These are phyloP conservation scores for Ophion slaviceki DNA, from an alignment of 2,888 invertebrate genomes.

Conservation along the genomic window DNA sequence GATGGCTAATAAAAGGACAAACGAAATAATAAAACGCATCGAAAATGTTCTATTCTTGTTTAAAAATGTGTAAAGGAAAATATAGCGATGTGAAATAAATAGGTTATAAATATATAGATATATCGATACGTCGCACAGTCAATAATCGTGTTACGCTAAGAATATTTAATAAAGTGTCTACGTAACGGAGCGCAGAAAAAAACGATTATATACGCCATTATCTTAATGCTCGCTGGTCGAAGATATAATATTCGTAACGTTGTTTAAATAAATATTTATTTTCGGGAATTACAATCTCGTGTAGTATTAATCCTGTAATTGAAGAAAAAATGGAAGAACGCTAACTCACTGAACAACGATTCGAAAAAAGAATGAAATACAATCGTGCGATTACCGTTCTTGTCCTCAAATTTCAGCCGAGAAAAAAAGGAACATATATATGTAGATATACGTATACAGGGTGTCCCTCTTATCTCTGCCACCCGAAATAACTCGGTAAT, in stretches of 20 bases:
- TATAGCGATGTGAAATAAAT: conserved; percentile 6
- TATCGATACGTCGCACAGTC: conserved; percentile 52
- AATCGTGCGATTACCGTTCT: conserved; percentile 43
- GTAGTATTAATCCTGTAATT: conserved; percentile 53
- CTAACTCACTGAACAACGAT: conserved; percentile 26
- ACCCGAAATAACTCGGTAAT: too few relatives aligned
- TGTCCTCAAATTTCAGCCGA: conserved; percentile 28
- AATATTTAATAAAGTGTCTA: conserved; percentile 30
- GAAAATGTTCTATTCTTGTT: conserved; percentile 51
- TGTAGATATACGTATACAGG: too few relatives aligned
- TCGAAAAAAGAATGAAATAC: conserved; percentile 20
- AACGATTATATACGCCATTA: conserved; percentile 26
- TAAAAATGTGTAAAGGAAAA: conserved; percentile 34
- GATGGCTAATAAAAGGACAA: conserved; percentile 28
- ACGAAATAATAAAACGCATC: conserved; percentile 15
- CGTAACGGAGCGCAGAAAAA: neutral
- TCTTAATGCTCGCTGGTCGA: conserved; percentile 42
- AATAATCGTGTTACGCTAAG: conserved; percentile 52
- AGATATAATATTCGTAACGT: conserved; percentile 32
- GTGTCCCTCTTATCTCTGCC: too few relatives aligned
- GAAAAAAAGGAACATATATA: conserved; percentile 1
- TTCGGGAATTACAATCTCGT: conserved; percentile 55
- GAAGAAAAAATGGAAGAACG: conserved; percentile 13
- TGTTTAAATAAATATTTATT: conserved; percentile 58
- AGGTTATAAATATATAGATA: conserved; percentile 26